Percentiles rank a stretch among this genome's conserved stretches.
phyloP scores from a whole-genome alignment of 2,888 invertebrate genomes.

The Agapetus fuscipes region DNA sequence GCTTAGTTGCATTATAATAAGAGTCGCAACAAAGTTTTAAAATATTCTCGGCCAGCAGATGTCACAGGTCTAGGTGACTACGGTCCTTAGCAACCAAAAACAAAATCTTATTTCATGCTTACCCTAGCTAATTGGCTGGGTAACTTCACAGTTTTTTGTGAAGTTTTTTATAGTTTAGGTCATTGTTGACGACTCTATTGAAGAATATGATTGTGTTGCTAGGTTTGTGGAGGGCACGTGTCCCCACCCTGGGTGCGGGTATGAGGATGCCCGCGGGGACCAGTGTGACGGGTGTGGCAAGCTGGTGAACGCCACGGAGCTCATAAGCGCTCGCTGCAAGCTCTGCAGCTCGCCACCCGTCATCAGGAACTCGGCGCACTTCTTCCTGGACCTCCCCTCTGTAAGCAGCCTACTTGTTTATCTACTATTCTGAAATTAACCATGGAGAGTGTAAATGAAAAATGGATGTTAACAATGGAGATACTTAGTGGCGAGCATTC shows the following conservation, averaged over 20 bases:
- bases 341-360: conserved; percentile 66
- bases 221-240: conserved; percentile 96
- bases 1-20: too few species aligned
- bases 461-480: too few species aligned
- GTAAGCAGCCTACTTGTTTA: conserved; percentile 62
- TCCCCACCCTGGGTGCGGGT: conserved; percentile 76
- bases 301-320: conserved; percentile 85
- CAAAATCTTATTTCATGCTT: too few species aligned
- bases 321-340: conserved; percentile 81
- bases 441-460: too few species aligned
- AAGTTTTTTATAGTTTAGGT: not conserved
- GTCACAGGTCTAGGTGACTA: too few species aligned
- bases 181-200: not conserved
- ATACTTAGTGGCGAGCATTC: too few species aligned
- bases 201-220: too few species aligned
- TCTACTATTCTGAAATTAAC: not conserved
- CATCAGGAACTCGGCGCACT: conserved; percentile 72
- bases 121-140: too few species aligned
- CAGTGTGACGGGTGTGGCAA: conserved; percentile 98
- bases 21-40: too few species aligned
- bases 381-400: conserved; percentile 93
- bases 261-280: conserved; percentile 92
- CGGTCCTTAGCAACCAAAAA: too few species aligned
- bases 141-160: too few species aligned
- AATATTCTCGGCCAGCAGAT: too few species aligned